Evolutionary conservation across 2,113 vertebrate species (phyloP).

Genomic region (Jaculus jaculus): DNA sequence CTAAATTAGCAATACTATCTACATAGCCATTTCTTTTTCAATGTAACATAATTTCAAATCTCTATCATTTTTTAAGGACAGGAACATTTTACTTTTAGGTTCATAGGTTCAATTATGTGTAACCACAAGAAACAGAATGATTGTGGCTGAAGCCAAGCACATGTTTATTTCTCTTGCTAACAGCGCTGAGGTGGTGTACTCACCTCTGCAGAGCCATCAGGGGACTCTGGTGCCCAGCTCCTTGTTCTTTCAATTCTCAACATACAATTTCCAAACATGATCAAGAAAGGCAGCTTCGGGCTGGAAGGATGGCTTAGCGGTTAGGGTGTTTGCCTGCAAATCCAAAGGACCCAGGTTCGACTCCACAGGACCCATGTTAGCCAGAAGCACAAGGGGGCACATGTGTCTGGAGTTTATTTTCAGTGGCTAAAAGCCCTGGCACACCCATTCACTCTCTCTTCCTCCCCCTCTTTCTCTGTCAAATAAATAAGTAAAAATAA

Average conservation of each 20-base stretch:
- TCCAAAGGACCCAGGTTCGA: no score
- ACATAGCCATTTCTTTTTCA: not conserved
- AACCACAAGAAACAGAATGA: not conserved
- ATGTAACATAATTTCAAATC: slow-evolving; percentile 1
- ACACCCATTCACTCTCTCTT: no score
- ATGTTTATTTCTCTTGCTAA: not conserved
- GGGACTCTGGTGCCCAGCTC: not conserved
- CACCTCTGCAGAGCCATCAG: not conserved
- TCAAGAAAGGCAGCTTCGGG: not conserved
- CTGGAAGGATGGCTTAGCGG: no score
- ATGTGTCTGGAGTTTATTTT: no score
- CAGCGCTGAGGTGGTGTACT: not conserved
- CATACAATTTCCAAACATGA: not conserved
- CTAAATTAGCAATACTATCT: not conserved
- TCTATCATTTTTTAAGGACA: not conserved
- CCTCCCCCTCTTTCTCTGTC: no score
- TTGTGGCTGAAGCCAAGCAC: not conserved
- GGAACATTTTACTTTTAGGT: not conserved
- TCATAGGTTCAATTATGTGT: not conserved
- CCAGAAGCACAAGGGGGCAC: no score
- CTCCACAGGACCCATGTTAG: no score
- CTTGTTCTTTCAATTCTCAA: not conserved
- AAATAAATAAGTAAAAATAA: no score
- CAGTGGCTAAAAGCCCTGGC: no score
- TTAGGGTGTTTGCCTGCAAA: no score